A percentile compares a stretch with the other conserved stretches of the same genome.
Evolutionary conservation across 2,888 invertebrate genomes (phyloP).

Genomic region (Dichetophora obliterata): DNA sequence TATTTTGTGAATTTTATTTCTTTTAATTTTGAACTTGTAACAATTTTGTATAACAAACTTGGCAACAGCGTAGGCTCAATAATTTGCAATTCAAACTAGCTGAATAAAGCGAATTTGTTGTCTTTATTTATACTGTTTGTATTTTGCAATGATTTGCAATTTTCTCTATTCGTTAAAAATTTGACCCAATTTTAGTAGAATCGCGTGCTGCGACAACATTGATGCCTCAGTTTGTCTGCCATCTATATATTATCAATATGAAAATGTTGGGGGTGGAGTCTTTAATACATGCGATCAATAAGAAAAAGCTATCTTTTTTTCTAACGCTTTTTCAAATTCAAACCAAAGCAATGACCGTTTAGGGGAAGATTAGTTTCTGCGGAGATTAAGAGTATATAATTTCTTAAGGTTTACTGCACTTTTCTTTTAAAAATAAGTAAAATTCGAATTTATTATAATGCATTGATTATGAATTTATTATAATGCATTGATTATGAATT

Average conservation of each 20-base stretch:
- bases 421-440: too few species aligned
- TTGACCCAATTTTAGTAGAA: slow-evolving; percentile 35
- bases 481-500: too few species aligned
- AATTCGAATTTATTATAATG: too few species aligned
- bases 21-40: slow-evolving; percentile 53
- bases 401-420: too few species aligned
- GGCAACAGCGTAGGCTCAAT: background rate
- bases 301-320: too few species aligned
- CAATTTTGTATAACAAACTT: slow-evolving; percentile 48
- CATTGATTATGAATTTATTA: too few species aligned
- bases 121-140: slow-evolving; percentile 24
- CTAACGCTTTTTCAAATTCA: too few species aligned
- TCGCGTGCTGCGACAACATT: slow-evolving; percentile 31
- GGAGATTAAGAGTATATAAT: too few species aligned
- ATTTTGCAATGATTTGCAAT: slow-evolving; percentile 19
- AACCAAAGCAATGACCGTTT: too few species aligned
- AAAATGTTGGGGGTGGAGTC: slow-evolving; percentile 10
- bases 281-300: too few species aligned
- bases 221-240: background rate
- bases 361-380: too few species aligned
- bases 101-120: slow-evolving; percentile 23
- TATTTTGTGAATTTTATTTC: background rate
- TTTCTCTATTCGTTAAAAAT: background rate
- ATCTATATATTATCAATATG: background rate
- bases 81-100: slow-evolving; percentile 6